Base-by-base conservation (phyloP, 2,797 vertebrate genomes). In the Cottoperca gobio region DNA sequence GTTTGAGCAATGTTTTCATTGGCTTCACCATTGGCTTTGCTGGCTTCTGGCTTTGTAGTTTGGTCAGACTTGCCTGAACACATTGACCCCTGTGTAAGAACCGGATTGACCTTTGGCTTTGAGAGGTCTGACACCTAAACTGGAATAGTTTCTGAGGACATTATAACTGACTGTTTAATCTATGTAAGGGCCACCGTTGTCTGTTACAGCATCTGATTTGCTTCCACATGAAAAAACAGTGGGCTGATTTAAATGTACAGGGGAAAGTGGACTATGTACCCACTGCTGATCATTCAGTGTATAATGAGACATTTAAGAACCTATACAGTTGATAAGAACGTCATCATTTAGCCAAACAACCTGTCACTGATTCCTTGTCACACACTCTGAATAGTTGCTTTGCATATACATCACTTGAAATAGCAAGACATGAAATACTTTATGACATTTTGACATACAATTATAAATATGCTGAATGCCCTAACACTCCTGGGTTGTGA, bases 91-190 rank as follows among this genome's bases (percentile, higher is more conserved):
- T 1, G 19, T 67, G 24, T 48, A 40, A 69, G 42, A 57, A 16
- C 14, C 48, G 33, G 17, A 60, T 23, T 77, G 33, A 50, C 42
- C 16, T n/a, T 35, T 6, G 19, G 3, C 19, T 28, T 12, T 46
- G 24, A 49, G 66, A 54, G 33, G 39, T 61, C 63, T 58, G 19
- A 60, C 17, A 68, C 9, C 76, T 46, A 50, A 57, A 21, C 55
- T 39, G 13, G 58, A 46, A 59, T 48, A 53, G 26, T 40, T 46
- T 66, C 3, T 21, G 26, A 48, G 2, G 17, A 43, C 42, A 48
- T 65, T 24, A 48, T 19, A 33, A 16, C 17, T n/a, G 24, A 67
- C 16, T 43, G 57, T 39, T 39, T 33, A 1, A 70, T 53, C 26
- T 62, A 50, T 42, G 52, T 66, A 10, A 52, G 16, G 11, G 17